Evolutionary conservation across 2,888 invertebrate genomes (phyloP).

Genomic region (Flabesymbios commensalis): DNA sequence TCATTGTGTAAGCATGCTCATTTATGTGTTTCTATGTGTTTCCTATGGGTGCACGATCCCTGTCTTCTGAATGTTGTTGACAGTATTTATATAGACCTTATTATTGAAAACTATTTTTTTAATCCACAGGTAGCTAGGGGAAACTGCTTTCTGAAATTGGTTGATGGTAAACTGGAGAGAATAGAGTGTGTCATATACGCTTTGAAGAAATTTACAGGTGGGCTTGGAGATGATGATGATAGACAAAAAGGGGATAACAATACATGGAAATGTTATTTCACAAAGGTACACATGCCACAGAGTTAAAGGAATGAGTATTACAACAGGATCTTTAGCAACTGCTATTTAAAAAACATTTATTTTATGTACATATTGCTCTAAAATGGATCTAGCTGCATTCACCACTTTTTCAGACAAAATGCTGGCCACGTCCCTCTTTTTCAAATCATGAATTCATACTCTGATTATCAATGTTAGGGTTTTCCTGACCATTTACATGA

Average conservation of each 20-base stretch:
- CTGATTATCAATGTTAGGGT: too few species aligned
- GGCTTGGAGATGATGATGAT: slow-evolving; percentile 64
- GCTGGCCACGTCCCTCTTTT: too few species aligned
- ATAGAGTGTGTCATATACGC: slow-evolving; percentile 58
- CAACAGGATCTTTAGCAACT: too few species aligned
- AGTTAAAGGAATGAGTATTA: too few species aligned
- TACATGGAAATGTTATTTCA: slow-evolving; percentile 62
- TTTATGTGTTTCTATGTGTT: background rate
- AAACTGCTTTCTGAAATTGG: slow-evolving; percentile 58
- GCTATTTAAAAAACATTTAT: too few species aligned
- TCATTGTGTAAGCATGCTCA: too few species aligned
- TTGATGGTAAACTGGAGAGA: slow-evolving; percentile 37
- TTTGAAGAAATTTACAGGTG: slow-evolving; percentile 63
- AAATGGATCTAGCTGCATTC: too few species aligned
- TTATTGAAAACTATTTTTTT: background rate
- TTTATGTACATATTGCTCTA: too few species aligned
- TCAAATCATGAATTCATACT: too few species aligned
- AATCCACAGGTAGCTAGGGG: slow-evolving; percentile 59
- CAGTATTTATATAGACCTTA: background rate
- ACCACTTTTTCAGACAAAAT: too few species aligned
- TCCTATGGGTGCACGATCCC: background rate
- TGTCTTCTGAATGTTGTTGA: background rate
- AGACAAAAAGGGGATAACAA: slow-evolving; percentile 51
- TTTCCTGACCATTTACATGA: too few species aligned
- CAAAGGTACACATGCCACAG: slow-evolving; percentile 52